phyloP scores from a whole-genome alignment of 2,888 invertebrate species.

The Tipula unca region DNA sequence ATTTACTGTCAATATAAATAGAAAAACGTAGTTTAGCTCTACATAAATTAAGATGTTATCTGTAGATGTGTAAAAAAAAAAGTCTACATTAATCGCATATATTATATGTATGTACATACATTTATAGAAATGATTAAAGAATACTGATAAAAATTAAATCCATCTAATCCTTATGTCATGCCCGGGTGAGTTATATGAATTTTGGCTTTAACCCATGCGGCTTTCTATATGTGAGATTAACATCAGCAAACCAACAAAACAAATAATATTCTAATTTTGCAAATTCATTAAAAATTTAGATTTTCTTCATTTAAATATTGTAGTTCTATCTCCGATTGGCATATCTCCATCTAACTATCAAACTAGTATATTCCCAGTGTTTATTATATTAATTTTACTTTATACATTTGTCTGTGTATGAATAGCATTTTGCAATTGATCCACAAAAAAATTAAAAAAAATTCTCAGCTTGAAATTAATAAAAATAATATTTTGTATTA shows the following conservation, averaged over 20 bases:
- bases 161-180: neutral
- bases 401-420: too few relatives aligned
- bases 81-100: neutral
- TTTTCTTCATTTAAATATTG: neutral
- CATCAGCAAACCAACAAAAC: neutral
- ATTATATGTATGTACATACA: neutral
- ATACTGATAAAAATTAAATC: neutral
- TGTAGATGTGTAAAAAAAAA: neutral
- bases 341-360: neutral
- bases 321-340: neutral
- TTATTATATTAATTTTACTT: too few relatives aligned
- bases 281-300: neutral
- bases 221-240: neutral
- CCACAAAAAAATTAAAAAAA: neutral
- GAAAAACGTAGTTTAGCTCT: neutral
- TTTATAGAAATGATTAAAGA: neutral
- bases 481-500: neutral
- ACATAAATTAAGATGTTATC: neutral
- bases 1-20: neutral
- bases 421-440: too few relatives aligned
- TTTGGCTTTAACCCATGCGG: neutral
- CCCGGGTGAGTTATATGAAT: neutral
- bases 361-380: neutral
- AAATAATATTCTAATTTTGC: neutral
- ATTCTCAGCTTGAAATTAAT: neutral